A percentile compares a stretch with the other conserved stretches of the same genome.
These are phyloP conservation scores for Beris chalybata DNA, from an alignment of 2,888 invertebrate genomes.

Conservation along the genomic window DNA sequence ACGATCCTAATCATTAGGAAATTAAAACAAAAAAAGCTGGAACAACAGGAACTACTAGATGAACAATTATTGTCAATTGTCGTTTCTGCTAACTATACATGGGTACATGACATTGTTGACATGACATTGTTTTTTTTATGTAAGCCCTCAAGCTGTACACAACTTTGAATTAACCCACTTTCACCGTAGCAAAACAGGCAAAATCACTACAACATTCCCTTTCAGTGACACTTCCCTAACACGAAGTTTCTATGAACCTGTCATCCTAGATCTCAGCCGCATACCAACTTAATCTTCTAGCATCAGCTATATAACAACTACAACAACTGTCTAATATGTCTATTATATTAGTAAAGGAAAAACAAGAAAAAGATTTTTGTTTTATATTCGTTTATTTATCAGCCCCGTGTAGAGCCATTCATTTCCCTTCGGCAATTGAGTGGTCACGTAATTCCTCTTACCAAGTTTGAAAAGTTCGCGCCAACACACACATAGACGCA, in stretches of 20 bases:
- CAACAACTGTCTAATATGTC: conserved; percentile 17
- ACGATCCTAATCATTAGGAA: no score
- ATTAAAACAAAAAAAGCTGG: no score
- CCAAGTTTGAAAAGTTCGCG: conserved; percentile 1
- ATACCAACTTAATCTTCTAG: conserved; percentile 17
- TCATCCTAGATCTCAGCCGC: conserved; percentile 14
- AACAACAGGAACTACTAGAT: no score
- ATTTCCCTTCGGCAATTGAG: conserved; percentile 17
- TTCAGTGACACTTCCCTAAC: conserved; percentile 3
- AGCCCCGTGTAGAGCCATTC: background rate
- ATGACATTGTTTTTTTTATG: no score
- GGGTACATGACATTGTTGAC: no score
- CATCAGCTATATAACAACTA: no score
- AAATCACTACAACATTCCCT: no score
- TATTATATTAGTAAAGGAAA: conserved; percentile 17
- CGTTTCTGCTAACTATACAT: no score
- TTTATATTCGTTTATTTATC: conserved; percentile 24
- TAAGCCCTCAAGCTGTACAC: no score
- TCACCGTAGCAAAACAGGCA: no score
- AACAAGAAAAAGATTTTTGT: background rate
- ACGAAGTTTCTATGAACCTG: conserved; percentile 29
- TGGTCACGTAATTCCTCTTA: conserved; percentile 21
- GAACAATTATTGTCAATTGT: no score
- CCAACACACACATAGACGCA: background rate
- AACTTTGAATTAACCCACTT: no score